These are phyloP conservation scores for Podabrus alpinus DNA, from an alignment of 2,888 invertebrate genomes.

Conservation along the genomic window DNA sequence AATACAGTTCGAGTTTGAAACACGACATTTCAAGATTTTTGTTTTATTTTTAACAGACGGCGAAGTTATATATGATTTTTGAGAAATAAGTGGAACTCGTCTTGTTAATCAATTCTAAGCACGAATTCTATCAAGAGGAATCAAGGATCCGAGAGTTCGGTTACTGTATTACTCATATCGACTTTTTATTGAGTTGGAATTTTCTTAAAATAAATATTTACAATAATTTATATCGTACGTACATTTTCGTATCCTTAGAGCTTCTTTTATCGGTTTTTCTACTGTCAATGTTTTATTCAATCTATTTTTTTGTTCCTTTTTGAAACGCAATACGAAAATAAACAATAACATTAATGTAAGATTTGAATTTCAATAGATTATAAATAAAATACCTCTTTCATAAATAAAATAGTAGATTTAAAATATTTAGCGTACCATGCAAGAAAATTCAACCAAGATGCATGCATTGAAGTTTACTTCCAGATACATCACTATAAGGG, in stretches of 20 bases:
- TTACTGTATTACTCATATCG: conserved; percentile 35
- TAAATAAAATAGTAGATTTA: neutral
- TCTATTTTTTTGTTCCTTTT: neutral
- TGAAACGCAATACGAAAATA: neutral
- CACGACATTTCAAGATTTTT: conserved; percentile 7
- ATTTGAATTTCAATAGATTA: neutral
- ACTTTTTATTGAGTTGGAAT: conserved; percentile 22
- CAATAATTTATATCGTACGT: neutral
- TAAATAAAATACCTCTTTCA: neutral
- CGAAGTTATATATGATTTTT: conserved; percentile 19
- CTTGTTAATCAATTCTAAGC: conserved; percentile 30
- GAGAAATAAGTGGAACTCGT: conserved; percentile 20
- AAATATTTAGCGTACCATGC: neutral
- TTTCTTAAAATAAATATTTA: conserved; percentile 6
- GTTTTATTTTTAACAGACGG: conserved; percentile 9
- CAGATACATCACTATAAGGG: neutral
- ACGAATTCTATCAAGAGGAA: conserved; percentile 38
- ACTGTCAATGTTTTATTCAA: neutral
- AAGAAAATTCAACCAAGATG: neutral
- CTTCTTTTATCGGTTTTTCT: neutral
- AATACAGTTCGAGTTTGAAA: neutral
- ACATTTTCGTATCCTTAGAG: neutral
- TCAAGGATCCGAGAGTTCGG: conserved; percentile 33
- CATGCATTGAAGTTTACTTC: neutral
- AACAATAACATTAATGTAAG: neutral